A percentile compares a stretch with the other conserved stretches of the same genome.
These are phyloP conservation scores for Spea bombifrons DNA, from an alignment of 2,113 vertebrate genomes.

Conservation along the genomic window DNA sequence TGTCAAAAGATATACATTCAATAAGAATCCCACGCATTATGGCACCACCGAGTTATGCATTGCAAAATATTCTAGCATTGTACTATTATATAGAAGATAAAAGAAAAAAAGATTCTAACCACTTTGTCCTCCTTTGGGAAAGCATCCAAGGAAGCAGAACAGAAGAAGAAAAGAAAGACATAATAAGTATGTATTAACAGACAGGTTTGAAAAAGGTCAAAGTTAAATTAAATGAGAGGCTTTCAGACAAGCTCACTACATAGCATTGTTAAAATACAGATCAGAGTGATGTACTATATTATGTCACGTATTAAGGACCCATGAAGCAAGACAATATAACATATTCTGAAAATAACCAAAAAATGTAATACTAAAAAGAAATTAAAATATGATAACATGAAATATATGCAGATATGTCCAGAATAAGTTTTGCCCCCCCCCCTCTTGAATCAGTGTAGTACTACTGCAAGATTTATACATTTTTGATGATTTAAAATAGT, in stretches of 20 bases:
- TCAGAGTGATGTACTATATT: not conserved
- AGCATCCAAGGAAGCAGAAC: conserved; percentile 94
- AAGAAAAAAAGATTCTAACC: conserved; percentile 92
- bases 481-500: too few relatives aligned
- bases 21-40: conserved; percentile 32
- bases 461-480: too few relatives aligned
- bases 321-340: not conserved
- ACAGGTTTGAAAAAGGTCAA: conserved; percentile 50
- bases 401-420: too few relatives aligned
- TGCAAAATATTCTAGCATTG: conserved; percentile 54
- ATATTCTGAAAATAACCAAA: not conserved
- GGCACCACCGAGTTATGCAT: conserved; percentile 26
- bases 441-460: too few relatives aligned
- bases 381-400: not conserved
- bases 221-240: conserved; percentile 21
- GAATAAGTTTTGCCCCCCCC: too few relatives aligned
- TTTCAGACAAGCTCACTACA: conserved; percentile 4
- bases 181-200: conserved; percentile 62
- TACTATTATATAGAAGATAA: conserved; percentile 65
- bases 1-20: conserved; percentile 32
- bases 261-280: not conserved
- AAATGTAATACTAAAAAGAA: not conserved
- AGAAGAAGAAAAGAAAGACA: conserved; percentile 65
- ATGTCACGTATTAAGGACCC: not conserved
- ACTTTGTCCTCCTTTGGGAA: conserved; percentile 99